Evolutionary conservation across 2,113 vertebrate species (phyloP).

Genomic region (Spea multiplicata): DNA sequence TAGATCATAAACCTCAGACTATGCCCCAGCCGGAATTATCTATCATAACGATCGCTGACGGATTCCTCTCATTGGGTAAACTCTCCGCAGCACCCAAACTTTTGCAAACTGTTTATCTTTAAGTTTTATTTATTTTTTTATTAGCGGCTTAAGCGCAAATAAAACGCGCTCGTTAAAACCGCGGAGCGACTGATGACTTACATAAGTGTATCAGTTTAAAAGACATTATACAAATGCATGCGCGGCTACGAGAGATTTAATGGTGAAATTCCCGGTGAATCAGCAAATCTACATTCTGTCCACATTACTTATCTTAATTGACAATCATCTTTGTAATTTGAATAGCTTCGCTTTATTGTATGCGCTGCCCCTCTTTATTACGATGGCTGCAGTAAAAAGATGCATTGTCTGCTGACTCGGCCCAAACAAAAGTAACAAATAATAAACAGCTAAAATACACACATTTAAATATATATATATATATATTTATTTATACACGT

Average conservation of each 20-base stretch:
- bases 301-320: slow-evolving; percentile 49
- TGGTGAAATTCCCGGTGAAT: slow-evolving; percentile 40
- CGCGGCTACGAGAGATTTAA: slow-evolving; percentile 32
- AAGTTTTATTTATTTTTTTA: too few species aligned
- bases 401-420: slow-evolving; percentile 33
- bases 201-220: slow-evolving; percentile 42
- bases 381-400: slow-evolving; percentile 38
- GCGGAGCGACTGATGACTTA: slow-evolving; percentile 2
- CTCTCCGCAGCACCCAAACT: too few species aligned
- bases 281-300: slow-evolving; percentile 47
- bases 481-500: too few species aligned
- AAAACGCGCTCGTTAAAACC: slow-evolving; percentile 20
- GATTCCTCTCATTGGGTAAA: too few species aligned
- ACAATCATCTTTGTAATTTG: slow-evolving; percentile 48
- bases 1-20: too few species aligned
- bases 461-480: not conserved
- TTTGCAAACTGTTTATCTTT: too few species aligned
- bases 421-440: slow-evolving; percentile 35
- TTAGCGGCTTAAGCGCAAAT: slow-evolving; percentile 10
- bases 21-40: too few species aligned
- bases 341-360: slow-evolving; percentile 44
- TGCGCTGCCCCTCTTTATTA: slow-evolving; percentile 38
- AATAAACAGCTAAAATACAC: slow-evolving; percentile 21
- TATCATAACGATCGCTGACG: too few species aligned
- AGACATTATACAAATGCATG: slow-evolving; percentile 45